Evolutionary conservation across 2,888 invertebrate species (phyloP), one percentile per base, ranked within the genome.

Genomic region (Odontocolon sp.): DNA sequence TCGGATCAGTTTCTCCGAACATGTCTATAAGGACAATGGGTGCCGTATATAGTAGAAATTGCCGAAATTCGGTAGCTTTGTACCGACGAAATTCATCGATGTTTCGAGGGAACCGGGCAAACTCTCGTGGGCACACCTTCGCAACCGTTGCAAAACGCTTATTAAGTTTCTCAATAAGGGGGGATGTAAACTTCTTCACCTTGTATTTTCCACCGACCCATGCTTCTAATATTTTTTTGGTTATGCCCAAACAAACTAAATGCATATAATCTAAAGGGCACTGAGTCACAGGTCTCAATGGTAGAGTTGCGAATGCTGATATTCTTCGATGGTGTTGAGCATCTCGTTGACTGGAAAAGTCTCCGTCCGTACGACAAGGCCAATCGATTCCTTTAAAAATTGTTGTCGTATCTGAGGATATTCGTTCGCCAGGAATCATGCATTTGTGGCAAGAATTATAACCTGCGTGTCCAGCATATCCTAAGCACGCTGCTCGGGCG

Each of bases 361-460:
- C 33, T 33, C 33, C 33, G 33, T 57, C 33, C n/a, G 11, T 57
- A 14, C 31, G 57, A 3, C 16, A n/a, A 57, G 18, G 31, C 6
- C 11, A 33, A 31, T 57, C 36, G 3, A 6, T 31, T 57, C 57
- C 57, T 9, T 57, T 9, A 31, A 57, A 57, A 26, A 57, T 31
- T 18, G 8, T 14, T 8, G 57, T 23, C 16, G 11, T 57, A 9
- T 57, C 57, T n/a, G 11, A 9, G 28, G 28, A 31, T 14, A n/a
- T 9, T 18, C 57, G 28, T 31, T 57, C 6, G 8, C 36, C 36
- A 4, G 57, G 57, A 14, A 57, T 57, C 14, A 33, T 31, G 36
- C 57, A 57, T 26, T n/a, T 57, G 33, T 57, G 18, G 57, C 57
- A 57, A 33, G n/a, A 8, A 57, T 57, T 28, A 31, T 31, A 57